Base-by-base conservation (phyloP, 37 sponge, comb jelly and placozoan genomes). In the Lycopodina hypogea region DNA sequence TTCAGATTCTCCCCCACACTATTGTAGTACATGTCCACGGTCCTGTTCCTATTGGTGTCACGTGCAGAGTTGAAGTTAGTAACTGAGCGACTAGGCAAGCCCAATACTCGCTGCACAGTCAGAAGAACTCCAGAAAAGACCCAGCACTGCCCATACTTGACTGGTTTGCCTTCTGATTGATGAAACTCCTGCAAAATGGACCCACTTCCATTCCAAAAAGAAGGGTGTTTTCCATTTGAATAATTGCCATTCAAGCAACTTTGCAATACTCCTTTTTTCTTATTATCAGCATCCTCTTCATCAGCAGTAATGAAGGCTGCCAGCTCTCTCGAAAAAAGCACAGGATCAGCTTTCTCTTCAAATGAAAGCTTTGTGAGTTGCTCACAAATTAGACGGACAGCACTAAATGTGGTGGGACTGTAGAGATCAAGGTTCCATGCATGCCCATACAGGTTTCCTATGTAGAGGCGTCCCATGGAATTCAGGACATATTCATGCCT, bases 111-210 rank as follows among this genome's bases (percentile, higher is more conserved):
- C 53, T 80, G 33, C 4, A 85, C 70, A 17, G 79, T 75, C 42
- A 76, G 45, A 18, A 85, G 75, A 19, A 90, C 86, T 4, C 83
- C 90, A n/a, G 90, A 81, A 74, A 85, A 90, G 32, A 82, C 90
- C 90, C 90, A 90, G 68, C 90, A 90, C 78, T 90, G 90, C 26
- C 90, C 90, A 42, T 83, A 90, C 75, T 76, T 80, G 15, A 90
- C 90, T 29, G 85, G 78, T 58, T 65, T 24, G 24, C 77, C 71
- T 0, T 74, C 69, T 24, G 64, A 76, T 34, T 77, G n/a, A 33
- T 42, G 72, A 63, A 67, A 90, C 62, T 80, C 56, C 78, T 81
- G 35, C 61, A 90, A 39, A 39, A 90, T 85, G 38, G 75, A 56
- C 19, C 62, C 86, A 62, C 80, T 82, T 3, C 86, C 83, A 64